Base-by-base conservation (phyloP, 2,888 invertebrate species). In the Callinectes sapidus region DNA sequence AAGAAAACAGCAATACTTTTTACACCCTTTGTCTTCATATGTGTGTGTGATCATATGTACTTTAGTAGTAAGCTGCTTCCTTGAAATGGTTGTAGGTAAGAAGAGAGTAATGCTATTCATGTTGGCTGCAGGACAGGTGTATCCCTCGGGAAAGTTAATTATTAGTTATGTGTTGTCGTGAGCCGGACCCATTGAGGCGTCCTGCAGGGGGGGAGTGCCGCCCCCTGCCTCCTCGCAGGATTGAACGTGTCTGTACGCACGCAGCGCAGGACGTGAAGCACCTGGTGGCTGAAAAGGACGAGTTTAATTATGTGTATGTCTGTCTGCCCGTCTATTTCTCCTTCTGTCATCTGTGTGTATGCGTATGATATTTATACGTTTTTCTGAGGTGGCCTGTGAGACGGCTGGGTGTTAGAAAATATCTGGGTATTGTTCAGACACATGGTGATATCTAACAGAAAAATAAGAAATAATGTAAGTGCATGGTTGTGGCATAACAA, bases 161-260 rank as follows among this genome's bases (percentile, higher is more conserved):
- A 81, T 81, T 81, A 81, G 81, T 81, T 81, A 81, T 35, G 81
- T 18, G 81, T 35, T 81, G 81, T 81, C 81, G 81, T 81, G 81
- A 81, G 81, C 35, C 81, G 81, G 35, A n/a, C 14, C 81, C 81
- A 81, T 81, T 81, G 81, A 81, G 81, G 81, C 81, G 81, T 35
- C 81, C 16, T 81, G 35, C 35, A 81, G 81, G 5, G 32, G 32
- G 81, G 81, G 81, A 81, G 81, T 35, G 35, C 14, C 81, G 35
- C 81, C 35, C 77, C 35, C 35, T 32, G 13, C 81, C 81, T 71
- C 71, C 35, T 16, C 14, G 3, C 81, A 35, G 35, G 3, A 14
- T 81, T 16, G 5, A 77, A 16, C 35, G 32, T 3, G 32, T 81
- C 32, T 35, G 28, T 23, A 16, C 32, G 35, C 35, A 81, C 18